Conservation (phyloP, 2,888 invertebrate genomes). For the Trileptium ribeirensis region DNA sequence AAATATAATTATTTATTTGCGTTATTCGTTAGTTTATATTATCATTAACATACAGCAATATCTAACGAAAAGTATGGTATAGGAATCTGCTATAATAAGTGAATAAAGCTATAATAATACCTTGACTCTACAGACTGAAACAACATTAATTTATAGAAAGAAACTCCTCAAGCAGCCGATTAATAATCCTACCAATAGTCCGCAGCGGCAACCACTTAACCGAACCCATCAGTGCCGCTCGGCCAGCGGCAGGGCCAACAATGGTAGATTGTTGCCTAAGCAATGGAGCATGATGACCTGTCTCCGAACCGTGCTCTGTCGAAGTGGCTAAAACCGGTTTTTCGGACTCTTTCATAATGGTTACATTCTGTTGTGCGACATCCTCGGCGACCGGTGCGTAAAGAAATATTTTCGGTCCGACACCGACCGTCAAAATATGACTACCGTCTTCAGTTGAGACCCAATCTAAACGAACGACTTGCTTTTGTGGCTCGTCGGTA, state of each 20-base stretch:
- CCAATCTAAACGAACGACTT: constrained; percentile 66
- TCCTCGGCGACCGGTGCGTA: constrained; percentile 90
- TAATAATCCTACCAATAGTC: no score
- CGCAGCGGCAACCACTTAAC: constrained; percentile 21
- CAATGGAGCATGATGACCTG: constrained; percentile 33
- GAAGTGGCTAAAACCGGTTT: constrained; percentile 37
- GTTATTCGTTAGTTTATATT: no score
- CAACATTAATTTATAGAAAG: no score
- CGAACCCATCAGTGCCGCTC: constrained; percentile 58
- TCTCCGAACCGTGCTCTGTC: constrained; percentile 37
- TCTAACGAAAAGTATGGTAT: no score
- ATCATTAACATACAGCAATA: no score
- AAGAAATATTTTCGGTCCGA: constrained; percentile 63
- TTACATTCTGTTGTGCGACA: constrained; percentile 84
- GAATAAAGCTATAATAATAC: no score
- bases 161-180: no score
- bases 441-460: constrained; percentile 98
- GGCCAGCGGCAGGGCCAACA: constrained; percentile 57
- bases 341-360: constrained; percentile 64
- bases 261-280: constrained; percentile 23
- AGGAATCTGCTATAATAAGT: no score
- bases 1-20: no score
- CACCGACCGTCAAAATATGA: constrained; percentile 81
- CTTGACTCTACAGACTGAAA: no score
- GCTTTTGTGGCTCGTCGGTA: constrained; percentile 30